Conservation (phyloP, 64 coral and sea anemone genomes). For the Stichodactyla helianthus region DNA sequence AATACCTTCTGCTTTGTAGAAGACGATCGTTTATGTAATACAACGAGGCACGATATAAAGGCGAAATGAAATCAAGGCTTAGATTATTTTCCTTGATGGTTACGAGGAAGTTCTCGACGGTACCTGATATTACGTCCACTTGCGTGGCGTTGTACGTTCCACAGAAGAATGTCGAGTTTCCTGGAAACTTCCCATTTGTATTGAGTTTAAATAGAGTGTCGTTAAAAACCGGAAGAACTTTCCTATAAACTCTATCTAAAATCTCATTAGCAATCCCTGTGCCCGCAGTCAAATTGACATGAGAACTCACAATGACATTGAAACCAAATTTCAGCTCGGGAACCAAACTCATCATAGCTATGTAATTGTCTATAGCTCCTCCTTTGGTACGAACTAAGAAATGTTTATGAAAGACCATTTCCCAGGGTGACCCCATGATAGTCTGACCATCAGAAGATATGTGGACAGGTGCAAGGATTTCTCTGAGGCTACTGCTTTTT, state of each 20-base stretch:
- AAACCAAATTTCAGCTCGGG: constrained; percentile 43
- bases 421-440: constrained; percentile 43
- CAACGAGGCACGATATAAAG: neutral
- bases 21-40: neutral
- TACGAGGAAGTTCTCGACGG: neutral
- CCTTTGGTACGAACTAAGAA: constrained; percentile 44
- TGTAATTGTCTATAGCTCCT: constrained; percentile 27
- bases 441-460: constrained; percentile 42
- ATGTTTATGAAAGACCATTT: constrained; percentile 37
- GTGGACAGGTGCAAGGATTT: constrained; percentile 34
- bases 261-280: neutral
- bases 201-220: constrained; percentile 28
- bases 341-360: neutral
- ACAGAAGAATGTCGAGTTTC: constrained; percentile 14
- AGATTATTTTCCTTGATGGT: neutral
- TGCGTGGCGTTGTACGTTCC: constrained; percentile 34
- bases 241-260: constrained; percentile 10
- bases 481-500: constrained; percentile 17
- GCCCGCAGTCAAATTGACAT: neutral
- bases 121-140: neutral
- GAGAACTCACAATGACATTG: constrained; percentile 33
- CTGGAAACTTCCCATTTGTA: neutral
- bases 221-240: constrained; percentile 41
- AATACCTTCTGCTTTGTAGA: neutral
- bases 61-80: neutral